Evolutionary conservation across 2,113 vertebrate species (phyloP), one percentile per base, ranked within the genome.

Genomic region (Myocastor coypus): DNA sequence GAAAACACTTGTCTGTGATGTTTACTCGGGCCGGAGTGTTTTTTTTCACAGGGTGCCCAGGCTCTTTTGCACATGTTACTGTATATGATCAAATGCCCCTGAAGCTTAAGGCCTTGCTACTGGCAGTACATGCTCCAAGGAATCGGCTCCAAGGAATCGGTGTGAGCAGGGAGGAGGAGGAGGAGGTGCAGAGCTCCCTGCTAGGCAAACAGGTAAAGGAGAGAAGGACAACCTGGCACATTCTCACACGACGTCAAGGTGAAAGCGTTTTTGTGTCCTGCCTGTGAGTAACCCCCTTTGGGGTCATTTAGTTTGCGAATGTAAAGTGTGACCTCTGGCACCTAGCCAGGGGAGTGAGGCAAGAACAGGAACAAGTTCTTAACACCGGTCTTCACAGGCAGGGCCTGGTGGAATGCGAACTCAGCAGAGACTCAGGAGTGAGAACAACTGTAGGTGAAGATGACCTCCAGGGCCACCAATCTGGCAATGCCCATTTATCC

Each of bases 141-240:
- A 42, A 57, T 16, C 63, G 9, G 20, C 13, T 80, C 11, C 68
- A 7, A 20, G 5, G 28, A 0, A n/a, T n/a, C 1, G 13, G 2
- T 20, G 34, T 68, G 68, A 3, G 19, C 19, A 30, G 26, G 30
- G 20, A 37, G 19, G 3, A 13, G 71, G 71, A 13, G 71, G 71
- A n/a, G n/a, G n/a, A n/a, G n/a, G n/a, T 7, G 0, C 10, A 2
- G n/a, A 20, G 17, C 78, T 42, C 5, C 5, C 10, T 24, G 34
- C 32, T 32, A 34, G 64, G 30, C 34, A 17, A 14, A 42, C 13
- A 34, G 69, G 55, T 17, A 7, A 7, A 40, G 55, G 32, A 26
- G n/a, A 75, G 11, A 12, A 6, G 7, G 34, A 59, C 59, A 83
- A 32, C 26, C 64, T 30, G n/a, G 2, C 12, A 0, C 17, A 37